phyloP scores from a whole-genome alignment of 1,140 invertebrate genomes.

The Nasonia giraulti region DNA sequence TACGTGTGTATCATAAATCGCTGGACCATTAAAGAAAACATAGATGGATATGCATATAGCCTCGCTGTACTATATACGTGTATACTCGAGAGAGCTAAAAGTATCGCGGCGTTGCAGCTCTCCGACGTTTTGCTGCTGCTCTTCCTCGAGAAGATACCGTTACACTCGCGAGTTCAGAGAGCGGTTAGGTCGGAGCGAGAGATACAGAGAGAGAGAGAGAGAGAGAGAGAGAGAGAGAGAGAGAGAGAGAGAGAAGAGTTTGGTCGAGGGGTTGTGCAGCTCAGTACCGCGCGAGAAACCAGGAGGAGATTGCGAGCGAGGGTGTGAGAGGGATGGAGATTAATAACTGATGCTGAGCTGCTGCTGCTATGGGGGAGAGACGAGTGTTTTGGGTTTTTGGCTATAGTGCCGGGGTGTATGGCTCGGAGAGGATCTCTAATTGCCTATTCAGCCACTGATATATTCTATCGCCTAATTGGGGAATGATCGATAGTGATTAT shows the following conservation, averaged over 20 bases:
- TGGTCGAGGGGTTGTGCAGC: neutral
- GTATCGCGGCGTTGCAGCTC: neutral
- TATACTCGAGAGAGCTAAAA: neutral
- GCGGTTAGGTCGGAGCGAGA: neutral
- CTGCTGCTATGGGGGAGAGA: neutral
- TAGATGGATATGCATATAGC: neutral
- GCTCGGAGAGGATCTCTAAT: neutral
- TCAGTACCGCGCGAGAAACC: neutral
- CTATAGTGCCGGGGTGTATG: neutral
- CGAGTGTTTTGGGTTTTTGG: neutral
- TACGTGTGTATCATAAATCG: neutral
- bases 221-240: neutral
- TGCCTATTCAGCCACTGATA: neutral
- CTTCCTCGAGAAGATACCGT: neutral
- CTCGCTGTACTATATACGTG: neutral
- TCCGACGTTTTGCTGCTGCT: neutral
- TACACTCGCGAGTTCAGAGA: constrained; percentile 5
- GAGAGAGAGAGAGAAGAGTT: neutral
- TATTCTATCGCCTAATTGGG: neutral
- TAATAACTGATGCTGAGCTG: neutral
- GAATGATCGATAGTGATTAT: neutral
- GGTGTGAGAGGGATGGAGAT: neutral
- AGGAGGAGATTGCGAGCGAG: neutral
- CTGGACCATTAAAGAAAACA: neutral
- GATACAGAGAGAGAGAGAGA: neutral